Base-by-base conservation (phyloP, 37 sponge, comb jelly and placozoan genomes). In the Crambe crambe region DNA sequence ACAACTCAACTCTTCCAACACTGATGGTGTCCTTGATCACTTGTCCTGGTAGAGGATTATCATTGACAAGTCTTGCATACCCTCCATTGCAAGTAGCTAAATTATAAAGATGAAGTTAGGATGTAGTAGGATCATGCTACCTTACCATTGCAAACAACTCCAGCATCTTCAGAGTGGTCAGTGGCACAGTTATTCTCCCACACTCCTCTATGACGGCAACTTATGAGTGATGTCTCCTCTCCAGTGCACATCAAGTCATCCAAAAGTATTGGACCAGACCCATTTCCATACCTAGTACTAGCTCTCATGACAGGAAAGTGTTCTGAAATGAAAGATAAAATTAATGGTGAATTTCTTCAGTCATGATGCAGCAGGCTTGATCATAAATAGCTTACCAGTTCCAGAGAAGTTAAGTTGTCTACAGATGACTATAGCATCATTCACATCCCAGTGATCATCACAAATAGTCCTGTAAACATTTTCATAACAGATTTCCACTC, bases 151-250 rank as follows among this genome's bases (percentile, higher is more conserved):
- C 80, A 80, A 41, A 30, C 26, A n/a, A 80, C 80, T 37, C 72
- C 80, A 69, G 80, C 80, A 70, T 80, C 80, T 40, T 80, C 80
- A 70, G 10, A 18, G 68, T 80, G 81, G n/a, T 57, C 66, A 47
- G 10, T 47, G 12, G 51, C 51, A 56, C 87, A 87, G 82, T 70
- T 47, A 42, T 76, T 69, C 30, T 70, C 42, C 37, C 87, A 75
- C 74, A 81, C 47, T 27, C 68, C 75, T 29, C 70, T 81, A 44
- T 68, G 70, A 36, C 26, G 56, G 44, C 80, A 79, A 21, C 68
- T 58, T 20, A 79, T 15, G 18, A 79, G 69, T 20, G 70, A 57
- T 22, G 38, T 4, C 38, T 79, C 80, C 10, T 20, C 27, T 35
- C 80, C 80, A 54, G 58, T 39, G 40, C 80, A 79, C 26, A 2